phyloP scores from a whole-genome alignment of 2,888 invertebrate species.

The Polymixis lichenea region DNA sequence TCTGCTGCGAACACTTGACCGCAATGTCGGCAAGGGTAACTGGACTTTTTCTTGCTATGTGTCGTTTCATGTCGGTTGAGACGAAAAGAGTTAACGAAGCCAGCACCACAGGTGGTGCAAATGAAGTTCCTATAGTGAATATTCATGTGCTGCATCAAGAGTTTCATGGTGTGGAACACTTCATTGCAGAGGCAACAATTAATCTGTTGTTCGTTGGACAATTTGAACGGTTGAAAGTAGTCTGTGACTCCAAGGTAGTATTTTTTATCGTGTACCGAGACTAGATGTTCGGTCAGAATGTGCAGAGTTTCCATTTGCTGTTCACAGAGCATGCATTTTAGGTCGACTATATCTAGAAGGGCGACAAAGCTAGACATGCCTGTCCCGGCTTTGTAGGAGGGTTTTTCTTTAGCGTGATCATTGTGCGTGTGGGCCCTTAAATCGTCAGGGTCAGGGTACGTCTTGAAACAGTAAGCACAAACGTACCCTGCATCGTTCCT shows the following conservation, averaged over 20 bases:
- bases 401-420: constrained; percentile 83
- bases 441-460: constrained; percentile 80
- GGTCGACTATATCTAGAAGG: constrained; percentile 83
- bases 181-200: constrained; percentile 84
- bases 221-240: constrained; percentile 84
- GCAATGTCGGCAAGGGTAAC: constrained; percentile 83
- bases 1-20: constrained; percentile 83
- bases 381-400: constrained; percentile 83
- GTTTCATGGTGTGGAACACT: constrained; percentile 84
- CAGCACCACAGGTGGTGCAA: constrained; percentile 86
- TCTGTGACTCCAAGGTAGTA: constrained; percentile 83
- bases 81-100: constrained; percentile 84
- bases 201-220: constrained; percentile 81
- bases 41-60: constrained; percentile 84
- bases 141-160: constrained; percentile 87
- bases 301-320: constrained; percentile 76
- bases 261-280: constrained; percentile 80
- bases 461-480: constrained; percentile 86
- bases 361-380: constrained; percentile 85
- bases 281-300: constrained; percentile 79
- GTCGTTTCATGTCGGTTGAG: constrained; percentile 84
- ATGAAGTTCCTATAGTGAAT: constrained; percentile 86
- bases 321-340: constrained; percentile 84
- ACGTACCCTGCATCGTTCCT: constrained; percentile 86
- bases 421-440: constrained; percentile 80